phyloP scores from a whole-genome alignment of 1,140 invertebrate genomes.

The Orchestia grillus region DNA sequence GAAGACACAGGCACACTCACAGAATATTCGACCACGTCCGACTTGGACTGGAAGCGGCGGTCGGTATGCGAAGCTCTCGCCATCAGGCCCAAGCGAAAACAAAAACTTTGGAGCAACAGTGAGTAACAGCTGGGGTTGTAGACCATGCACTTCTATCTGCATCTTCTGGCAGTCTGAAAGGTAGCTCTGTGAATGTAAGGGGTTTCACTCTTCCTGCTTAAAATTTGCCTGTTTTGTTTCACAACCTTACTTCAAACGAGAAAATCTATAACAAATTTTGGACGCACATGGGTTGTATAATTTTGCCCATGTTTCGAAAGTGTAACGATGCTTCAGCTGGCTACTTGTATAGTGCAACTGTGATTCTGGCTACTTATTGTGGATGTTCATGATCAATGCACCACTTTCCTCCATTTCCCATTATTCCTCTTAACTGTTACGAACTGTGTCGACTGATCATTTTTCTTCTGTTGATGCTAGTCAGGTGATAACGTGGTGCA shows the following conservation, averaged over 20 bases:
- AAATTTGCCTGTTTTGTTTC: too few species aligned
- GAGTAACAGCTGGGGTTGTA: background rate
- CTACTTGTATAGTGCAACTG: background rate
- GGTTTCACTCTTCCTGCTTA: too few species aligned
- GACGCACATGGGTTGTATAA: too few species aligned
- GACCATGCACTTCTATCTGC: too few species aligned
- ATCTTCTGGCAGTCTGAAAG: too few species aligned
- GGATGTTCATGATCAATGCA: background rate
- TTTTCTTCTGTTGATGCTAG: background rate
- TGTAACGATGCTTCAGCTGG: too few species aligned
- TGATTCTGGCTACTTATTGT: background rate
- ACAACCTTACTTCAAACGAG: too few species aligned
- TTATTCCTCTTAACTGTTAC: background rate
- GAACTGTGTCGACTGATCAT: background rate
- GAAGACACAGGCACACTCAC: constrained; percentile 31
- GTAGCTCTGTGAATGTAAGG: too few species aligned
- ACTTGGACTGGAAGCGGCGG: background rate
- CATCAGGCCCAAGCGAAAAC: constrained; percentile 20
- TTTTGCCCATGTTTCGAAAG: too few species aligned
- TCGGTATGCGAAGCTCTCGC: background rate
- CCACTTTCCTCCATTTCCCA: background rate
- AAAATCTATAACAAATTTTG: too few species aligned
- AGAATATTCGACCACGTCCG: constrained; percentile 29
- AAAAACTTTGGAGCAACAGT: constrained; percentile 46
- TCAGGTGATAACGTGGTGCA: background rate